Conservation (phyloP, 2,888 invertebrate species). For the Furcula furcula region DNA sequence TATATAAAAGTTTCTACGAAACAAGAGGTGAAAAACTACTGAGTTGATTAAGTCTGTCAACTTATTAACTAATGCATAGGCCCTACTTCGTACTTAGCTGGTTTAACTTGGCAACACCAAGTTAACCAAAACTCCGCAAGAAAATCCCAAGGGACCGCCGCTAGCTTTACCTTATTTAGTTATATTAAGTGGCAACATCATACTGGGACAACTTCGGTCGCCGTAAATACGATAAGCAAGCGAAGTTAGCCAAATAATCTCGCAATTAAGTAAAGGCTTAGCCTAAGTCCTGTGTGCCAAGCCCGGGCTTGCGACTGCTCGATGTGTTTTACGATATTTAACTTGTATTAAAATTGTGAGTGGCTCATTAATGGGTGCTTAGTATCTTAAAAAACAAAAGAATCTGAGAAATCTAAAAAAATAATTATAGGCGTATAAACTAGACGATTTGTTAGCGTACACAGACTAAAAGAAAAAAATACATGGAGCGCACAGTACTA, state of each 20-base stretch:
- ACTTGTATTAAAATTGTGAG: slow-evolving; percentile 20
- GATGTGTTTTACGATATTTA: slow-evolving; percentile 8
- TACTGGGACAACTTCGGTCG: slow-evolving; percentile 33
- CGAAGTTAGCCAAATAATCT: slow-evolving; percentile 54
- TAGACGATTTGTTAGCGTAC: too few species aligned
- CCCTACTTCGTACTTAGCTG: slow-evolving; percentile 6
- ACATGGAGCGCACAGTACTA: too few species aligned
- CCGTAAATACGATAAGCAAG: slow-evolving; percentile 57
- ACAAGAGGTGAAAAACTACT: too few species aligned
- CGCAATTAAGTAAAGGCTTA: slow-evolving; percentile 57
- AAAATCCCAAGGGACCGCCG: slow-evolving; percentile 10
- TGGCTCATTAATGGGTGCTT: not conserved
- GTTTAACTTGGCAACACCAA: too few species aligned
- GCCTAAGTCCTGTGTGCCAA: slow-evolving; percentile 43
- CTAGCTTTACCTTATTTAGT: slow-evolving; percentile 18
- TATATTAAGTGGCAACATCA: slow-evolving; percentile 23
- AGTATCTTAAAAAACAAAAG: too few species aligned
- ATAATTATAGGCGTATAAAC: too few species aligned
- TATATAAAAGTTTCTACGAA: too few species aligned
- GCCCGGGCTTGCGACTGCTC: slow-evolving; percentile 16
- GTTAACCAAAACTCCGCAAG: slow-evolving; percentile 7
- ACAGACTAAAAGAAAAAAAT: too few species aligned
- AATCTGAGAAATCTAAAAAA: too few species aligned
- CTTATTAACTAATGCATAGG: not conserved
- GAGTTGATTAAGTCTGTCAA: not conserved